Percentiles rank a stretch among this genome's conserved stretches.
Evolutionary conservation across 2,888 invertebrate species (phyloP).

Genomic region (Teinopalpus imperialis): DNA sequence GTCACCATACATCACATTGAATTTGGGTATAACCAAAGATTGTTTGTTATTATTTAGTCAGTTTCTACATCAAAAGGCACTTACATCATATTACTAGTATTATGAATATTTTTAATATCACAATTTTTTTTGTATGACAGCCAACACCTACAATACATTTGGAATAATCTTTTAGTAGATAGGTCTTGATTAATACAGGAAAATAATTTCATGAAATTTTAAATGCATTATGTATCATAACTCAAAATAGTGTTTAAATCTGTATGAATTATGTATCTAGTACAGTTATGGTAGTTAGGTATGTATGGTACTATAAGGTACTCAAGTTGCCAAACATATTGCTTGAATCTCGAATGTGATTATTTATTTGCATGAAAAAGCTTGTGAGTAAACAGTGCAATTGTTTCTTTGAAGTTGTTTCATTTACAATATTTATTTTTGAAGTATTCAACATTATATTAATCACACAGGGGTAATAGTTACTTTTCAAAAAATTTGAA

Average conservation of each 20-base stretch:
- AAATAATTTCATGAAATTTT: neutral
- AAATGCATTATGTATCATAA: constrained; percentile 6
- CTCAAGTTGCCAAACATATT: constrained; percentile 45
- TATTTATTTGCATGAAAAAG: constrained; percentile 77
- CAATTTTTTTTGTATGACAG: constrained; percentile 4
- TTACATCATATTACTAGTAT: constrained; percentile 6
- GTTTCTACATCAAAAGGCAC: constrained; percentile 20
- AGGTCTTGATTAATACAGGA: constrained; percentile 9
- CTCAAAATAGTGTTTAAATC: constrained; percentile 8
- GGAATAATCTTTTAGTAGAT: neutral
- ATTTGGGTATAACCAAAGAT: constrained; percentile 24
- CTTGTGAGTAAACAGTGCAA: constrained; percentile 75
- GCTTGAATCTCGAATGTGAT: constrained; percentile 48
- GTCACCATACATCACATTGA: constrained; percentile 19
- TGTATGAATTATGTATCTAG: neutral
- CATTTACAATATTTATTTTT: too few relatives aligned
- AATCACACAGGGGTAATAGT: too few relatives aligned
- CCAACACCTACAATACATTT: neutral
- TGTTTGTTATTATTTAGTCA: constrained; percentile 23
- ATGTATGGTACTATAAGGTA: constrained; percentile 31
- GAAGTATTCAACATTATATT: too few relatives aligned
- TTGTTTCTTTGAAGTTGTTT: constrained; percentile 56
- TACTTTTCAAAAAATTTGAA: too few relatives aligned
- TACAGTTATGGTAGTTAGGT: constrained; percentile 23
- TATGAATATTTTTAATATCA: constrained; percentile 5